Base-by-base conservation (phyloP, 2,888 invertebrate species). In the Caradrina kadenii region DNA sequence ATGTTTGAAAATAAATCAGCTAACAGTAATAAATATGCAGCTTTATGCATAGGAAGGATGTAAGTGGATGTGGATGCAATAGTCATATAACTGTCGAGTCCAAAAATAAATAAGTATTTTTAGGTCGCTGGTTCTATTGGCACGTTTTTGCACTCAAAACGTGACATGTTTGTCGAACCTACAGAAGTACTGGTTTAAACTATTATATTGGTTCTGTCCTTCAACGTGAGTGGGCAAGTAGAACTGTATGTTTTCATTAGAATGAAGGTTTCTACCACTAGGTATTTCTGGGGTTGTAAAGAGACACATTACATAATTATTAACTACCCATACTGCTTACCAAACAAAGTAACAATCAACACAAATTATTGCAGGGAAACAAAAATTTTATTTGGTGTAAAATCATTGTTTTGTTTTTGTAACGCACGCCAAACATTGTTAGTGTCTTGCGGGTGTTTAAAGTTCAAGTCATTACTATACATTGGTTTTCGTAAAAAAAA, bases 141-240 rank as follows among this genome's bases (percentile, higher is more conserved):
- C 42, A 48, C 76, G 69, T 58, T 67, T 75, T 72, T 31, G n/a
- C 22, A 49, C n/a, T 52, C 22, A 52, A 69, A 69, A 70, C 73
- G 81, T 66, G 73, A 64, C 74, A 67, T 60, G 70, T 78, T 85
- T 81, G 76, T 83, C 61, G 78, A 85, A 86, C 79, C 73, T 73
- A 76, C 78, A 73, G 63, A 52, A 2, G 21, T 74, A 52, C 75
- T 56, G 49, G 50, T 73, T 72, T 62, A 8, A 45, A 21, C 56
- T 59, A 49, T 69, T 68, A 31, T 59, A 42, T 76, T 42, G 19
- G 31, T 49, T 42, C n/a, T 60, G 45, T 60, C 53, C 17, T 45
- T 45, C 17, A 17, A 17, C n/a, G n/a, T n/a, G n/a, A n/a, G n/a
- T n/a, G n/a, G n/a, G n/a, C n/a, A 45, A 45, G 45, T 45, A 17